phyloP scores from a whole-genome alignment of 2,797 vertebrate genomes.

The Melanotaenia pygmaea region DNA sequence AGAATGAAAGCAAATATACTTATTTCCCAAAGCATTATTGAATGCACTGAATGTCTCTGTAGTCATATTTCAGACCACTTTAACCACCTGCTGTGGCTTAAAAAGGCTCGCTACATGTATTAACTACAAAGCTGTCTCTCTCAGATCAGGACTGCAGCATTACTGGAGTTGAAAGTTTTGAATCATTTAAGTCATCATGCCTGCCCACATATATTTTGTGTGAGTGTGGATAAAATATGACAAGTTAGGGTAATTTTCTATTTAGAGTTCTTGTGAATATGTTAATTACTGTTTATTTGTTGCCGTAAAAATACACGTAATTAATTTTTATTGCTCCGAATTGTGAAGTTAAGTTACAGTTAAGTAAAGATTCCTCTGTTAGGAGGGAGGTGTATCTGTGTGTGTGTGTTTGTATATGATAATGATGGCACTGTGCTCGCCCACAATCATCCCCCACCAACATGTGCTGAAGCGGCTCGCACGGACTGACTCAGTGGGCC shows the following conservation, averaged over 20 bases:
- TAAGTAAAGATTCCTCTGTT: conserved; percentile 16
- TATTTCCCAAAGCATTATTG: not conserved
- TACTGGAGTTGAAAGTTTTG: not conserved
- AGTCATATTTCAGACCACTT: not conserved
- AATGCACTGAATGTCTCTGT: not conserved
- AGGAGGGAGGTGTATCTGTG: conserved; percentile 48
- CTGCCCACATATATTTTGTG: not conserved
- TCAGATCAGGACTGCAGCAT: not conserved
- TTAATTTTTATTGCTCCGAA: conserved; percentile 34
- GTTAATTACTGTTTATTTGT: conserved; percentile 28
- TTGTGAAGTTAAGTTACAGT: conserved; percentile 33
- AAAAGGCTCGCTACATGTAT: not conserved
- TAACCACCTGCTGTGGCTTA: not conserved
- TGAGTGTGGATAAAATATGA: not conserved
- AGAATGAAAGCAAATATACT: not conserved
- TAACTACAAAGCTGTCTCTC: not conserved
- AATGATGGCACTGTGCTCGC: conserved; percentile 73
- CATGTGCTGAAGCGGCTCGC: conserved; percentile 65
- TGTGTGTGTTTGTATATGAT: conserved; percentile 53
- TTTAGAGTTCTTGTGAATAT: not conserved
- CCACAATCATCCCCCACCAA: conserved; percentile 78
- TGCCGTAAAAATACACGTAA: conserved; percentile 33
- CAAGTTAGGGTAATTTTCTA: not conserved
- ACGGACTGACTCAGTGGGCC: conserved; percentile 80
- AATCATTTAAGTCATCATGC: not conserved